These are phyloP conservation scores for Andrena camellia DNA, from an alignment of 2,888 invertebrate species.

Conservation along the genomic window DNA sequence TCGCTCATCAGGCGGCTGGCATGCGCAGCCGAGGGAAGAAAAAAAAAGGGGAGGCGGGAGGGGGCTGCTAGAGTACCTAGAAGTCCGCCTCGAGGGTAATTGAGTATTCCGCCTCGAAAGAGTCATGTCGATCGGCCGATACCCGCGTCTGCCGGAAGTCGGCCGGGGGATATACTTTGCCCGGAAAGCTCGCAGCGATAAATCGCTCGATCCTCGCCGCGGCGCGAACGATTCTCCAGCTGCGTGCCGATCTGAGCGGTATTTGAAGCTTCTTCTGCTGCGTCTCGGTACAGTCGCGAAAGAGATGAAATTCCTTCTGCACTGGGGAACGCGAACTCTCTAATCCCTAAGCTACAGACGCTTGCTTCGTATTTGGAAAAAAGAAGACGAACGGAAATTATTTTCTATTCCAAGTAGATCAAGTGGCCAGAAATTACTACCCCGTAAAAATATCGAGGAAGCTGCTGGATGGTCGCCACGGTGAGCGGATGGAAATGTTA, in stretches of 20 bases:
- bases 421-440: not conserved
- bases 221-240: conserved; percentile 20
- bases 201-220: conserved; percentile 68
- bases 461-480: conserved; percentile 10
- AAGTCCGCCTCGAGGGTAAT: conserved; percentile 71
- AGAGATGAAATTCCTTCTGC: not conserved
- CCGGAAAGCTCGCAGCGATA: conserved; percentile 80
- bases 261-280: conserved; percentile 7
- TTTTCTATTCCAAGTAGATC: not conserved
- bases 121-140: conserved; percentile 83
- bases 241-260: conserved; percentile 22
- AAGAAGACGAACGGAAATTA: no score
- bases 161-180: conserved; percentile 80
- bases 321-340: no score
- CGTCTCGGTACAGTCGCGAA: not conserved
- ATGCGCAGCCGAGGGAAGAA: conserved; percentile 16
- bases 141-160: conserved; percentile 81
- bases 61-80: conserved; percentile 45
- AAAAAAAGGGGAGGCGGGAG: conserved; percentile 31
- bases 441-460: not conserved
- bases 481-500: conserved; percentile 41
- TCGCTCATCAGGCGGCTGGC: conserved; percentile 1
- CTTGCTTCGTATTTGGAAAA: no score
- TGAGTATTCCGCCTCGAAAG: conserved; percentile 82
- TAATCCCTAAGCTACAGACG: no score